These are phyloP conservation scores for Drosophila anomalata DNA, from an alignment of 2,888 invertebrate species.

Conservation along the genomic window DNA sequence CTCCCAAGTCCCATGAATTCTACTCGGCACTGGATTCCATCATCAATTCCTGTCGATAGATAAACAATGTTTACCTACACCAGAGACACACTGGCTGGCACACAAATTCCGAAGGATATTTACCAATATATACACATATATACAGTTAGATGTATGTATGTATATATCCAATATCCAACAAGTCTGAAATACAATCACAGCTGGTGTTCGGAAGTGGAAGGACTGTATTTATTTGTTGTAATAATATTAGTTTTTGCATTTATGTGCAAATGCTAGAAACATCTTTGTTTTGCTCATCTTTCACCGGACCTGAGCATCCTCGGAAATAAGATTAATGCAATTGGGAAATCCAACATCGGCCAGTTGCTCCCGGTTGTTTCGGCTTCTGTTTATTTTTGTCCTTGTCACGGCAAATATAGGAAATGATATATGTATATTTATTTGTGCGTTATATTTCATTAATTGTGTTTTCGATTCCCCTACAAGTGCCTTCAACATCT, in stretches of 20 bases:
- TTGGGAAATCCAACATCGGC: constrained; percentile 58
- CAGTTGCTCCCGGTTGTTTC: constrained; percentile 29
- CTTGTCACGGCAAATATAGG: constrained; percentile 35
- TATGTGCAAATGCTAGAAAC: constrained; percentile 53
- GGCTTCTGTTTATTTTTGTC: constrained; percentile 26
- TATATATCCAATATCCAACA: constrained; percentile 36
- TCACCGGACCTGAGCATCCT: constrained; percentile 22
- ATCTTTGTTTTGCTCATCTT: constrained; percentile 47
- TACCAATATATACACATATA: neutral
- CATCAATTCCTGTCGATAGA: constrained; percentile 38
- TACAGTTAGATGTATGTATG: neutral
- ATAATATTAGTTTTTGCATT: constrained; percentile 73
- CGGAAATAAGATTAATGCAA: constrained; percentile 72
- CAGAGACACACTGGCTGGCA: constrained; percentile 1
- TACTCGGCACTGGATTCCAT: constrained; percentile 16
- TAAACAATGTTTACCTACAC: constrained; percentile 38
- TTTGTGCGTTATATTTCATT: constrained; percentile 39
- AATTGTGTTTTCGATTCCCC: constrained; percentile 32
- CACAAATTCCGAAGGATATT: constrained; percentile 18
- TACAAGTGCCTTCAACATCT: constrained; percentile 21
- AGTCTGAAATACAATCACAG: constrained; percentile 37
- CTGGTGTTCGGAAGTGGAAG: constrained; percentile 10
- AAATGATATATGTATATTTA: constrained; percentile 27
- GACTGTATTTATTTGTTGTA: constrained; percentile 61
- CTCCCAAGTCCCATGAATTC: constrained; percentile 6